phyloP scores from a whole-genome alignment of 2,113 vertebrate species.

The Cebus imitator region DNA sequence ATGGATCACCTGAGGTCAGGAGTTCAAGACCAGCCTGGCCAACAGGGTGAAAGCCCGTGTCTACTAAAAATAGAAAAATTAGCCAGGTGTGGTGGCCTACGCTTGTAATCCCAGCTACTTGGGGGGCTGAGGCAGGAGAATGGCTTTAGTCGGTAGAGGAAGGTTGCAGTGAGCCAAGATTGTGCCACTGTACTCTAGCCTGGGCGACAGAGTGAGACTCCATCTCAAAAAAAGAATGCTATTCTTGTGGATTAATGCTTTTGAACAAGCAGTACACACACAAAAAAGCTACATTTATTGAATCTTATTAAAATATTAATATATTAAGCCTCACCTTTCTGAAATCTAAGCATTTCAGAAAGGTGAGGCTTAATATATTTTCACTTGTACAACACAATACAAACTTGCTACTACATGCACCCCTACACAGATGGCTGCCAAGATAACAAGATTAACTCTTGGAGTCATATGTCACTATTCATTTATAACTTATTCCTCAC shows the following conservation, averaged over 20 bases:
- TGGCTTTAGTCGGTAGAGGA: no score
- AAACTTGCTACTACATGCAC: not conserved
- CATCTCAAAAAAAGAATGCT: not conserved
- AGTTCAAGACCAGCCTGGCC: no score
- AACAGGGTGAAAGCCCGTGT: fast-evolving
- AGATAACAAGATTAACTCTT: not conserved
- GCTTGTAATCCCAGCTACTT: no score
- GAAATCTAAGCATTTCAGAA: not conserved
- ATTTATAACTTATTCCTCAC: not conserved
- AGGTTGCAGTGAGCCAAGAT: no score
- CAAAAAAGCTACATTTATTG: not conserved
- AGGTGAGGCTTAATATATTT: not conserved
- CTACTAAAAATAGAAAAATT: no score
- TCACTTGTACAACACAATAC: not conserved
- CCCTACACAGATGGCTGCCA: not conserved
- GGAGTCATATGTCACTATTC: not conserved
- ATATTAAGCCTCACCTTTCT: no score
- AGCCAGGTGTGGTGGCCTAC: fast-evolving
- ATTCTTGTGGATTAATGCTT: not conserved
- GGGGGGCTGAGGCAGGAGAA: no score
- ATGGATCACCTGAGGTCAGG: no score
- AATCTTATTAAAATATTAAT: not conserved
- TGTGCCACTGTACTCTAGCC: no score
- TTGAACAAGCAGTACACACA: not conserved
- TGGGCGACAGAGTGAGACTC: no score